These are phyloP conservation scores for Haliclona indistincta DNA, from an alignment of 37 sponge, comb jelly and placozoan species.

Conservation along the genomic window DNA sequence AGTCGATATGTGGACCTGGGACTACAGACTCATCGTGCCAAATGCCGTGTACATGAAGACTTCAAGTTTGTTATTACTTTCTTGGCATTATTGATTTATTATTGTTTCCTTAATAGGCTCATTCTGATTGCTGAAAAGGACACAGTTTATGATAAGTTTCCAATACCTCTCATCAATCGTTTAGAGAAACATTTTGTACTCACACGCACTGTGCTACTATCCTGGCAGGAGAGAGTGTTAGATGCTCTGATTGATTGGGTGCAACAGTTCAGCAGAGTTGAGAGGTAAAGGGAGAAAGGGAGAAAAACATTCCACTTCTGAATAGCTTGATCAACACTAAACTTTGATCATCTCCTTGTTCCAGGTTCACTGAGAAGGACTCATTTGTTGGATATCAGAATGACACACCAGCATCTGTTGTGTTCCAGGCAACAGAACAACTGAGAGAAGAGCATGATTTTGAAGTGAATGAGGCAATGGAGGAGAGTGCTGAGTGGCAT, in stretches of 20 bases:
- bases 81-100: background rate
- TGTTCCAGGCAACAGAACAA: conserved; percentile 76
- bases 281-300: no score
- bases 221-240: conserved; percentile 42
- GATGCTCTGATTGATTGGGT: conserved; percentile 53
- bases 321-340: no score
- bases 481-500: conserved; percentile 12
- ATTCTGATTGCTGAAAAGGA: conserved; percentile 84
- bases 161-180: conserved; percentile 93
- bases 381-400: conserved; percentile 90
- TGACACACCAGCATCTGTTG: conserved; percentile 86
- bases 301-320: no score
- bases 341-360: no score
- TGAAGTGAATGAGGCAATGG: conserved; percentile 5
- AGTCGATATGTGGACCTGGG: conserved; percentile 88
- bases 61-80: conserved; percentile 70
- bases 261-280: conserved; percentile 8
- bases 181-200: conserved; percentile 94
- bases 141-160: conserved; percentile 85
- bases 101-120: no score
- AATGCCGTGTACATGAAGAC: conserved; percentile 81
- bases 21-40: conserved; percentile 84
- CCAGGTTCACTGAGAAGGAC: conserved; percentile 53
- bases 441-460: conserved; percentile 7
- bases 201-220: conserved; percentile 61